Base-by-base conservation (phyloP, 2,797 vertebrate genomes). In the Sebastes variabilis region DNA sequence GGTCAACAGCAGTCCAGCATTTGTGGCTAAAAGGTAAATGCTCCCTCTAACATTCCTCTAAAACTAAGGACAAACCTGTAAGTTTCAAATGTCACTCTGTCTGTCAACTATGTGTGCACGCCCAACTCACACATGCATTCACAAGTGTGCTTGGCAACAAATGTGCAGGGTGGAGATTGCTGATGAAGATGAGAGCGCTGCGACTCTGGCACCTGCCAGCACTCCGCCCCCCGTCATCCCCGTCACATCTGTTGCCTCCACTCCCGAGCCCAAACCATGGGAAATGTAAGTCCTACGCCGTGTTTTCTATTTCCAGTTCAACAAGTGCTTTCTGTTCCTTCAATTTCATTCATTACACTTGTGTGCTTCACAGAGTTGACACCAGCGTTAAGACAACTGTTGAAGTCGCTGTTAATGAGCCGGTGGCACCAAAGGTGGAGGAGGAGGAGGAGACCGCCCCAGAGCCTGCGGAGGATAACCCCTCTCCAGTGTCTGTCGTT, bases 21-120 rank as follows among this genome's bases (percentile, higher is more conserved):
- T 96, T 90, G 87, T 96, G 74, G 96, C 96, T 73, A 95, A 92
- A 93, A 96, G 95, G 96, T 96, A 93, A 81, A 80, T 6, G 4
- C 16, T 52, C 24, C 36, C 16, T 69, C 14, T 79, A 24, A 42
- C 11, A 25, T 64, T 2, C 74, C 20, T 64, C 2, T 3, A 56
- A 38, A 22, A 25, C 32, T 34, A 67, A 74, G 67, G 2, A 30
- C 38, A 68, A 36, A 30, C 11, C 32, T 10, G 4, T 8, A 20
- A 32, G 9, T 56, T 4, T 70, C 13, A 66, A 13, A 24, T 30
- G 5, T 59, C 4, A 64, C 16, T 18, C 5, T 24, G 13, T 58
- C 25, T 13, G 2, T 69, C 34, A 67, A 7, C 27, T 20, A 9
- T 34, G 34, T 76, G 10, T 32, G 49, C 30, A 60, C 29, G 18